phyloP scores from a whole-genome alignment of 2,888 invertebrate genomes.

The Unio pictorum region DNA sequence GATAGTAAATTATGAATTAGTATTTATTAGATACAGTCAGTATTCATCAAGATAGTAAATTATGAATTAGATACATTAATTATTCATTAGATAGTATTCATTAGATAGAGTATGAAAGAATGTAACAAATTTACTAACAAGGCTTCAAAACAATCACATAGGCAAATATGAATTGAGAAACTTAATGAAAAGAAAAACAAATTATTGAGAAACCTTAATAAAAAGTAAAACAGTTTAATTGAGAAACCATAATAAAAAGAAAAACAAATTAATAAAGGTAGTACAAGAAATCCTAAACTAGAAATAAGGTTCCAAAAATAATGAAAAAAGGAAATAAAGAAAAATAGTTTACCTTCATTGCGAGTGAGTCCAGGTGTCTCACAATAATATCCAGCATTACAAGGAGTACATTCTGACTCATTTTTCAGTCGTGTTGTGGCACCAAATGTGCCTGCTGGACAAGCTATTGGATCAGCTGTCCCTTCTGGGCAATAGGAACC shows the following conservation, averaged over 20 bases:
- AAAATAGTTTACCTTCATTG: conserved; percentile 40
- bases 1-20: no score
- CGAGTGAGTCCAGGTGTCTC: conserved; percentile 50
- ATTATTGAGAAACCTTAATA: background rate
- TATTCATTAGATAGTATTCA: no score
- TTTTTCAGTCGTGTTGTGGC: conserved; percentile 53
- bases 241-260: background rate
- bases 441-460: conserved; percentile 65
- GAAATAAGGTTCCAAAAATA: background rate
- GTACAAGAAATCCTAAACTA: background rate
- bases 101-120: no score
- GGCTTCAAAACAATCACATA: background rate
- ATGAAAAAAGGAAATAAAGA: background rate
- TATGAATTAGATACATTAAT: no score
- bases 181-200: background rate
- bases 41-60: no score
- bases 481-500: conserved; percentile 65
- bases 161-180: background rate
- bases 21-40: no score
- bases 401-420: conserved; percentile 58
- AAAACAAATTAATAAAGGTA: background rate
- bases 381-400: conserved; percentile 60
- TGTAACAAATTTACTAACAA: no score
- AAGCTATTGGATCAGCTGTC: conserved; percentile 56
- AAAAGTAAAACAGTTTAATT: background rate